Evolutionary conservation across 2,888 invertebrate species (phyloP), one percentile per base, ranked within the genome.

Genomic region (Sepioteuthis lessoniana): DNA sequence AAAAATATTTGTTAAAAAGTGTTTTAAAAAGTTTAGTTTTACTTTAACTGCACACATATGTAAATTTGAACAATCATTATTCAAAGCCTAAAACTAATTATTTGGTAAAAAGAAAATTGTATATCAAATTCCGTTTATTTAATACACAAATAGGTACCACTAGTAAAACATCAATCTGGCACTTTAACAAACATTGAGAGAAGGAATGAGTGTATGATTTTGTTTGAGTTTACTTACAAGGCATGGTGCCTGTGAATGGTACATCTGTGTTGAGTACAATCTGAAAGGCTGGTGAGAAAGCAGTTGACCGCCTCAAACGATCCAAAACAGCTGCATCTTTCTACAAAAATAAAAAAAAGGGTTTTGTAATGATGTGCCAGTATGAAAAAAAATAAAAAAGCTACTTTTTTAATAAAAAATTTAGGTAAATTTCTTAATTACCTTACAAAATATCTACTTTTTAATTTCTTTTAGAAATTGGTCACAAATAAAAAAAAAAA

Each of bases 251-350:
- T 90, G 93, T 93, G n/a, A 94, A 38, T 35, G 90, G 60, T 42
- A 93, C 60, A 25, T 91, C 93, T 95, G 97, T 97, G 96, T 98
- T 97, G 95, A 98, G 98, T 95, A 98, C 97, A 96, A 98, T 97
- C 96, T 98, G 98, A 97, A 98, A 98, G 93, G 98, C 98, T 95
- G 98, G 97, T 94, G 98, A 98, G 97, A 98, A 98, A 95, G 98
- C 95, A 7, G 95, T 94, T 42, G 95, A 95, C 50, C 95, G 94
- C 19, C 93, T 94, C 42, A 96, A 94, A 93, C 96, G 94, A 90
- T 95, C 95, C 38, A 95, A 95, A 60, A 95, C 95, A 90, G 94
- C 94, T 0, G 95, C 94, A 94, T 96, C 96, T 94, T 94, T 95
- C 96, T 96, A 94, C 19, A 95, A 95, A 76, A 47, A 47, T 90